phyloP scores from a whole-genome alignment of 2,797 vertebrate species.

The Poliocrania exsul region DNA sequence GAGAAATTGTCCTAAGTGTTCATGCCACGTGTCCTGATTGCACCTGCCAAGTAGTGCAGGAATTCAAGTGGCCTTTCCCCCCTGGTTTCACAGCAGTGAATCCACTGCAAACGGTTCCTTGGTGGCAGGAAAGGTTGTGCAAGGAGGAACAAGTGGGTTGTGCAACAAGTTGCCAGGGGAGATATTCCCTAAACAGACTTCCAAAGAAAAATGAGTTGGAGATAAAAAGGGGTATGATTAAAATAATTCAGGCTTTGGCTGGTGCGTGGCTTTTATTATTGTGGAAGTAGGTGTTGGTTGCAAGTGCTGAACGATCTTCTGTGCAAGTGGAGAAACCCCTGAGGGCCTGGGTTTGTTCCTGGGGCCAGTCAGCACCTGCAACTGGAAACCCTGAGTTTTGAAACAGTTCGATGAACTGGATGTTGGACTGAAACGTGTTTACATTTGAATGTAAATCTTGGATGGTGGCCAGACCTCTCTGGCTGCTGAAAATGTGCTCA shows the following conservation, averaged over 20 bases:
- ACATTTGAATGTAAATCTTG: not conserved
- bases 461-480: not conserved
- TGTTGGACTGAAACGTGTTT: not conserved
- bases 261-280: not conserved
- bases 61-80: not conserved
- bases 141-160: not conserved
- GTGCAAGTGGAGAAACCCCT: not conserved
- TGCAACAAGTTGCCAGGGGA: not conserved
- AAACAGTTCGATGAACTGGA: not conserved
- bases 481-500: not conserved
- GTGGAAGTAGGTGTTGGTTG: not conserved
- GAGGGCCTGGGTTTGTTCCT: not conserved
- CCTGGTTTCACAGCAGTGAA: not conserved
- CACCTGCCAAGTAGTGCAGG: accelerated
- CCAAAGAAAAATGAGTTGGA: not conserved
- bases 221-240: accelerated
- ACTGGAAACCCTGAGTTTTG: not conserved
- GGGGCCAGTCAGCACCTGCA: not conserved
- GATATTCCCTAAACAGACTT: not conserved
- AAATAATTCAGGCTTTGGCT: not conserved
- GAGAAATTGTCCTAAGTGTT: not conserved
- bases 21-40: accelerated
- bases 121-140: not conserved
- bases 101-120: not conserved
- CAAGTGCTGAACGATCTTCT: not conserved